Evolutionary conservation across 2,113 vertebrate species (phyloP).

Genomic region (Cyphomyrus plagiostoma): DNA sequence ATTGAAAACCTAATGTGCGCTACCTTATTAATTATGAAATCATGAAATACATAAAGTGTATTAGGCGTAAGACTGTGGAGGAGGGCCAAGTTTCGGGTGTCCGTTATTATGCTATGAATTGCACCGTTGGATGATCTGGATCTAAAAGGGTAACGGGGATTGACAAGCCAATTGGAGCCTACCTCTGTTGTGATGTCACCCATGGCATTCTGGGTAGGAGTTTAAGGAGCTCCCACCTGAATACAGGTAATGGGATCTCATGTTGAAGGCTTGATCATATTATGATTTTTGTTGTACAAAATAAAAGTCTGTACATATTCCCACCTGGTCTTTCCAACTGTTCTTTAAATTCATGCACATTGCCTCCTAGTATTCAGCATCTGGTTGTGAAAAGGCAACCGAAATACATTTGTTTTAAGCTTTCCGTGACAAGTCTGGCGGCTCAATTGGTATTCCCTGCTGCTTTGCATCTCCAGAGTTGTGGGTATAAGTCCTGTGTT

Average conservation of each 20-base stretch:
- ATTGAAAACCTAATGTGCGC: slow-evolving; percentile 2
- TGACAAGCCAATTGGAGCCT: neutral
- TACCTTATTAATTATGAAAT: slow-evolving; percentile 10
- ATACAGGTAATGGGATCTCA: neutral
- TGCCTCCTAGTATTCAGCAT: neutral
- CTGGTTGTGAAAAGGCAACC: neutral
- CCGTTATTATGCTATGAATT: neutral
- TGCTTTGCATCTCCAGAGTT: neutral
- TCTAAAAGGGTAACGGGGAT: neutral
- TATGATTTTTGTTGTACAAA: neutral
- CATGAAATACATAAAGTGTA: neutral
- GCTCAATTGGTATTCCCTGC: neutral
- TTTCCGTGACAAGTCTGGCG: neutral
- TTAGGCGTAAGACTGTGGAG: neutral
- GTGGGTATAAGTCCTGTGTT: neutral
- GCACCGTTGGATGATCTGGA: neutral
- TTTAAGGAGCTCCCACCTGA: neutral
- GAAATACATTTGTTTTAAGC: neutral
- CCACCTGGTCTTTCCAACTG: neutral
- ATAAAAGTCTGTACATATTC: neutral
- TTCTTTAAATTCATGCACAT: neutral
- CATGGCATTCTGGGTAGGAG: neutral
- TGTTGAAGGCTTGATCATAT: neutral
- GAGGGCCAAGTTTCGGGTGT: neutral
- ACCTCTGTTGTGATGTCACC: neutral